Conservation (phyloP, 2,797 vertebrate species). For the Enteromius viviparus region DNA sequence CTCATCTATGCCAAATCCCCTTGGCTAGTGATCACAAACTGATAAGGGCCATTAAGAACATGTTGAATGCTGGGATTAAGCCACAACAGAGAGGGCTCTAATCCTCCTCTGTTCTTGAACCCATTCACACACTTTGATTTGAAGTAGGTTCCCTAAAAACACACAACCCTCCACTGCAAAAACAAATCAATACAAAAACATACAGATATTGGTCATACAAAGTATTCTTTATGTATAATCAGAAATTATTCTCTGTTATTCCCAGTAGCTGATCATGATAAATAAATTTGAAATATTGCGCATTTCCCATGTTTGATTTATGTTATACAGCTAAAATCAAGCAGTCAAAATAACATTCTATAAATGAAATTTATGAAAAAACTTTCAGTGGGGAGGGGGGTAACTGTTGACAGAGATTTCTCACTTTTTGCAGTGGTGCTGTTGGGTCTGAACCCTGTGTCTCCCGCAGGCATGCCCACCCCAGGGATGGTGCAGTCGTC, state of each 20-base stretch:
- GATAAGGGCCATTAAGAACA: slow-evolving; percentile 72
- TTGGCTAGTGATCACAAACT: slow-evolving; percentile 70
- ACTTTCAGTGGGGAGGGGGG: background rate
- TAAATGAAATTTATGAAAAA: background rate
- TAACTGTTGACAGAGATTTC: background rate
- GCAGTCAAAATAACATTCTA: background rate
- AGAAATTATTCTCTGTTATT: background rate
- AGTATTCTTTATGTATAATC: background rate
- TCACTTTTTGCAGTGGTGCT: background rate
- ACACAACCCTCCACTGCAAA: background rate
- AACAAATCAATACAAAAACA: background rate
- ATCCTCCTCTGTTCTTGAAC: slow-evolving; percentile 62
- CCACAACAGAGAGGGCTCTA: slow-evolving; percentile 74
- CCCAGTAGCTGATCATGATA: background rate
- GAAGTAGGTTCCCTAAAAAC: background rate
- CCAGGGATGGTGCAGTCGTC: slow-evolving; percentile 62
- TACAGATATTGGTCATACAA: background rate
- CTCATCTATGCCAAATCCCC: slow-evolving; percentile 28
- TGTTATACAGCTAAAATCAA: background rate
- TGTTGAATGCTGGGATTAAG: slow-evolving; percentile 75
- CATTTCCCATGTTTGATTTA: background rate
- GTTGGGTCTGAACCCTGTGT: slow-evolving; percentile 37
- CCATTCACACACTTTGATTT: slow-evolving; percentile 19
- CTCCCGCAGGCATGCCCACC: slow-evolving; percentile 64
- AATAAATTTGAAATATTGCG: background rate